Evolutionary conservation across 2,888 invertebrate genomes (phyloP).

Genomic region (Leptopilina myrica): DNA sequence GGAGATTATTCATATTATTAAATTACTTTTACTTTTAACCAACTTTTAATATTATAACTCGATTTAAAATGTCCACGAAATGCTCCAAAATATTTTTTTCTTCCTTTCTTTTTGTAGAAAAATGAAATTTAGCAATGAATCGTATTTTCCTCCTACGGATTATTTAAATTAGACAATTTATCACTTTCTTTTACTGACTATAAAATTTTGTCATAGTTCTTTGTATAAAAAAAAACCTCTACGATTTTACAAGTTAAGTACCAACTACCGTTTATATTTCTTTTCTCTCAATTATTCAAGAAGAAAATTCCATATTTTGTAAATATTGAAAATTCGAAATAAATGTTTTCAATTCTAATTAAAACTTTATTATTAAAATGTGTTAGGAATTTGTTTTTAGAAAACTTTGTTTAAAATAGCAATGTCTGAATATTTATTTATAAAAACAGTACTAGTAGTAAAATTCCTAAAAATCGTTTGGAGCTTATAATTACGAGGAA

Average conservation of each 20-base stretch:
- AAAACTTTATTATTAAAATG: too few species aligned
- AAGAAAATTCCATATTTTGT: too few species aligned
- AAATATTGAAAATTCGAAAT: not conserved
- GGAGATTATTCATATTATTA: not conserved
- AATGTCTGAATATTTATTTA: not conserved
- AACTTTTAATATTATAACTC: too few species aligned
- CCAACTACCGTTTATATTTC: not conserved
- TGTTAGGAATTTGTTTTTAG: not conserved
- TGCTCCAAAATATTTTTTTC: too few species aligned
- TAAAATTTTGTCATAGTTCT: constrained; percentile 11
- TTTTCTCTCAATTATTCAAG: too few species aligned
- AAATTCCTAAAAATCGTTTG: constrained; percentile 17
- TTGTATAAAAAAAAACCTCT: constrained; percentile 16
- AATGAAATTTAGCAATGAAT: not conserved
- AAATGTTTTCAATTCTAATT: not conserved
- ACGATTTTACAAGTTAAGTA: constrained; percentile 32
- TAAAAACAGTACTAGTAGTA: constrained; percentile 1
- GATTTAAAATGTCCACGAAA: too few species aligned
- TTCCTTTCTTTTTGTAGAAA: too few species aligned
- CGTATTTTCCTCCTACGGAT: not conserved
- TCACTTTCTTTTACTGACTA: not conserved
- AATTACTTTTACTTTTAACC: not conserved
- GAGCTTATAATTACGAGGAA: not conserved
- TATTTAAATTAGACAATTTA: not conserved
- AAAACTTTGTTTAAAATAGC: not conserved